Conservation (phyloP, 92 coral and sea anemone genomes). For the Muricea muricata region DNA sequence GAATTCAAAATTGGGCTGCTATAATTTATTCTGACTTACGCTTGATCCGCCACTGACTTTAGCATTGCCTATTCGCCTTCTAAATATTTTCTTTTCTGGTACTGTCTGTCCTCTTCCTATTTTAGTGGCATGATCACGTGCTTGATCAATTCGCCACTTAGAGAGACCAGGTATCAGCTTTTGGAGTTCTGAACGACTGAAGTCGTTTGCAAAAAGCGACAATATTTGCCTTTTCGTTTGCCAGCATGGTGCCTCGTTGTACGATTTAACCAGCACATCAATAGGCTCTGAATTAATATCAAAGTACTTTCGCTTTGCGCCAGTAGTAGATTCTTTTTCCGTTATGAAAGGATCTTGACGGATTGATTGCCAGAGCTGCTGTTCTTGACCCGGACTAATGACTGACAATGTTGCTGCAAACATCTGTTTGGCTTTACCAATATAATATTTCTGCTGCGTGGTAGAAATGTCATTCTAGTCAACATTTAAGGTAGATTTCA, state of each 20-base stretch:
- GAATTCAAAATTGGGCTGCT: too few species aligned
- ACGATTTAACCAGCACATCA: conserved; percentile 50
- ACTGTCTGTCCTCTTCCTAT: conserved; percentile 61
- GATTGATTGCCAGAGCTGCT: conserved; percentile 47
- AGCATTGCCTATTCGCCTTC: conserved; percentile 42
- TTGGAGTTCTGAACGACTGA: conserved; percentile 62
- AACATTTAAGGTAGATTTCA: conserved; percentile 56
- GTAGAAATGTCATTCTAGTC: conserved; percentile 62
- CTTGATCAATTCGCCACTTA: conserved; percentile 69
- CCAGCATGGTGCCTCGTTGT: conserved; percentile 51
- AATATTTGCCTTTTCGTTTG: conserved; percentile 63
- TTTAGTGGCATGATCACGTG: conserved; percentile 52
- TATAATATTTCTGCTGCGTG: conserved; percentile 53
- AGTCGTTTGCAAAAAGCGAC: conserved; percentile 73
- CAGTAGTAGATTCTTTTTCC: neutral
- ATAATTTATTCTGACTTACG: too few species aligned
- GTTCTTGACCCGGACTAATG: conserved; percentile 66
- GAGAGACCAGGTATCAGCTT: conserved; percentile 48
- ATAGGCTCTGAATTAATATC: conserved; percentile 48
- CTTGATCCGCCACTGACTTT: too few species aligned
- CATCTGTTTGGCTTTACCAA: conserved; percentile 46
- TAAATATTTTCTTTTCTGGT: conserved; percentile 8
- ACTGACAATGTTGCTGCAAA: conserved; percentile 43
- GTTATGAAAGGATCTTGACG: conserved; percentile 52
- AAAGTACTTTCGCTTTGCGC: conserved; percentile 34